Base-by-base conservation (phyloP, 2,888 invertebrate genomes). In the Dendrolimus pini region DNA sequence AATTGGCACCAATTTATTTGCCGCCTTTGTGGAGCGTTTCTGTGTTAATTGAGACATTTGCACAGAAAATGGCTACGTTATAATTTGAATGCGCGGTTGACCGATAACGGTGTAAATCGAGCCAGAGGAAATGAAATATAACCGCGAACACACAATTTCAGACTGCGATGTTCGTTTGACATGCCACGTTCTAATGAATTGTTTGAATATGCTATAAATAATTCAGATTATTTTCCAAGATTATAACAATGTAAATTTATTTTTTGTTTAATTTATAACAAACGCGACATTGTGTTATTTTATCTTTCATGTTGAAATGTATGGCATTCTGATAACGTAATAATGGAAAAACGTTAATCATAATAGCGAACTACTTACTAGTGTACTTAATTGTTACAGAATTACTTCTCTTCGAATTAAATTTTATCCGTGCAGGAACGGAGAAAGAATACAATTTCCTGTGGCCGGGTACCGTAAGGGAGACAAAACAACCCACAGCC, bases 21-120 rank as follows among this genome's bases (percentile, higher is more conserved):
- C 65, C 80, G 77, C 78, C 72, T 79, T 82, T 79, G 83, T 83
- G 78, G 76, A 74, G 74, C 74, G 78, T 80, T 82, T 74, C 74
- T 71, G 73, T 79, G 82, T 79, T 83, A 84, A 85, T 85, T 84
- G 82, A 83, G 83, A 81, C 83, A 84, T 85, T 85, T 84, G 79
- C 81, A 78, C 75, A 75, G 76, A 78, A 82, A 83, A 75, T 67
- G 61, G 68, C 69, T 70, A 47, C 47, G 72, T 71, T 64, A 66
- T 58, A 71, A 60, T 63, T 65, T 65, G 65, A 77, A 74, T 70
- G 66, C 67, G 72, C 69, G 66, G 64, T 61, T 61, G 57, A 62
- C 63, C 65, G 65, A 72, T 74, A 74, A 67, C 64, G 52, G 59
- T 63, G 58, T 62, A 57, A 56, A 60, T 62, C 64, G 62, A 67